Evolutionary conservation across 2,113 vertebrate genomes (phyloP).

Genomic region (rabbit (Oryctolagus cuniculus)): DNA sequence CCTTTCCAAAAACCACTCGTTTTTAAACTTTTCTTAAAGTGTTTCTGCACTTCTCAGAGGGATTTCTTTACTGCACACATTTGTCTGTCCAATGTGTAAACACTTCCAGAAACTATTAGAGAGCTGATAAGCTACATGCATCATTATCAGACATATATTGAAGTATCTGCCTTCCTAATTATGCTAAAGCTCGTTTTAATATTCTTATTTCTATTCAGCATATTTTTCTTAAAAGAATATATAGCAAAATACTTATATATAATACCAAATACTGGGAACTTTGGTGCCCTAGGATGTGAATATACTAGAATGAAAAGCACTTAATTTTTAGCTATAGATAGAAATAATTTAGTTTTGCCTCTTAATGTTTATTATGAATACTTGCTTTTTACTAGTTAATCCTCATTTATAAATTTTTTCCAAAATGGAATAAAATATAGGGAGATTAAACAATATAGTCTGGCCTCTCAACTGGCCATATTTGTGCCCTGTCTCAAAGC

Average conservation of each 20-base stretch:
- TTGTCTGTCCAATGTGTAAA: not conserved
- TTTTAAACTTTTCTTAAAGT: not conserved
- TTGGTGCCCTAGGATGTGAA: not conserved
- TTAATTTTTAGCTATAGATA: too few species aligned
- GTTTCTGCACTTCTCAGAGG: not conserved
- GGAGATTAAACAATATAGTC: not conserved
- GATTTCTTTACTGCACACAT: constrained; percentile 2
- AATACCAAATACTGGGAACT: not conserved
- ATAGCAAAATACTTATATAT: not conserved
- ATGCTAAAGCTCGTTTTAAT: not conserved
- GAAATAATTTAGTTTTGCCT: not conserved
- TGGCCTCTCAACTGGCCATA: not conserved
- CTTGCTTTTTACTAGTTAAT: not conserved
- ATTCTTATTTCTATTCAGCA: not conserved
- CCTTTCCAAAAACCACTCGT: not conserved
- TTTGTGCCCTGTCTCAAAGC: not conserved
- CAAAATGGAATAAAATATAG: not conserved
- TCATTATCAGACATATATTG: constrained; percentile 26
- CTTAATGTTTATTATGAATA: not conserved
- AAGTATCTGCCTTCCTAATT: constrained; percentile 24
- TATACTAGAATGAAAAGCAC: not conserved
- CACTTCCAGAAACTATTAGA: constrained; percentile 10
- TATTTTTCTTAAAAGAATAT: not conserved
- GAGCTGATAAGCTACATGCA: not conserved
- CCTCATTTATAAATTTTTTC: not conserved